phyloP scores from a whole-genome alignment of 2,113 vertebrate species.

The Pterocles burchelli region DNA sequence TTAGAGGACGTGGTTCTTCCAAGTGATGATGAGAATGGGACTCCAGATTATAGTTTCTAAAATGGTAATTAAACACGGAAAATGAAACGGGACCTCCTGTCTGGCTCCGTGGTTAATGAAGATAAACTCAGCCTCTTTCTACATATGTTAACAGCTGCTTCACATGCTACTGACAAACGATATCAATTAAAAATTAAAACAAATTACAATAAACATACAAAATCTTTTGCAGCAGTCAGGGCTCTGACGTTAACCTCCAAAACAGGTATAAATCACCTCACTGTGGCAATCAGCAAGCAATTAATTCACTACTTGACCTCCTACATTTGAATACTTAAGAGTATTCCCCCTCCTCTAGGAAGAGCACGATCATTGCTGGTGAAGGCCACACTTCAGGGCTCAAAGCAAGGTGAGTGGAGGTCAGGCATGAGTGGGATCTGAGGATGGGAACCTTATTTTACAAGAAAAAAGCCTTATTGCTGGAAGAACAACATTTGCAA shows the following conservation, averaged over 20 bases:
- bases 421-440: neutral
- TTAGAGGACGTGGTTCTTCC: neutral
- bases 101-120: constrained; percentile 1
- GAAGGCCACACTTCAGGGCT: neutral
- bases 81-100: neutral
- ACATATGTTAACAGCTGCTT: neutral
- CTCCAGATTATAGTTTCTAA: neutral
- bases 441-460: neutral
- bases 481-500: neutral
- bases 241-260: neutral
- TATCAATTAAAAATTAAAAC: constrained; percentile 6
- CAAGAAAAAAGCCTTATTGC: neutral
- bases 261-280: neutral
- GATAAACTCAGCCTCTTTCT: neutral
- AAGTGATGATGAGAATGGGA: neutral
- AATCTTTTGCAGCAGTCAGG: neutral
- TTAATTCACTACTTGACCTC: neutral
- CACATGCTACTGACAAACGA: neutral
- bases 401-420: neutral
- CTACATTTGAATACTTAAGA: neutral
- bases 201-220: neutral
- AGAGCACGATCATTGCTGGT: neutral
- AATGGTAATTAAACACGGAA: neutral
- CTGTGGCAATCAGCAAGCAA: neutral
- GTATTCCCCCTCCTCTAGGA: neutral